These are phyloP conservation scores for Drosophila melanica DNA, from an alignment of 1,140 invertebrate species.

Conservation along the genomic window DNA sequence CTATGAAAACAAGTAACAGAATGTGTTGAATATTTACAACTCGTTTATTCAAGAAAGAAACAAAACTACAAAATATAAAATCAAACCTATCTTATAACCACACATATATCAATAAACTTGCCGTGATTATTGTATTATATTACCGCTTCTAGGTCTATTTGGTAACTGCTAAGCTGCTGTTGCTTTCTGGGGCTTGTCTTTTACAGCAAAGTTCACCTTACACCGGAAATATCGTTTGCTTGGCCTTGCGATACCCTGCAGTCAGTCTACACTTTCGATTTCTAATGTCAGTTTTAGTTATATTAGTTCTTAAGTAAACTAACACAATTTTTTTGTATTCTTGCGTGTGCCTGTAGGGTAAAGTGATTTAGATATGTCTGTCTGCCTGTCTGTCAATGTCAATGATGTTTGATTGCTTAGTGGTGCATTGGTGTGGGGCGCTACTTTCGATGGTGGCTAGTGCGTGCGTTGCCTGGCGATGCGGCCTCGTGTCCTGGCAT, in stretches of 20 bases:
- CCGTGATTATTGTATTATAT: conserved; percentile 56
- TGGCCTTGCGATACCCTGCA: neutral
- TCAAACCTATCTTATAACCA: conserved; percentile 77
- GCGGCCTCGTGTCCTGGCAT: conserved; percentile 48
- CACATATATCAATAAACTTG: conserved; percentile 77
- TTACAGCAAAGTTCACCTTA: neutral
- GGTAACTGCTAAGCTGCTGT: conserved; percentile 3
- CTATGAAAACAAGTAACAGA: conserved; percentile 57
- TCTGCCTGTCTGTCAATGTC: conserved; percentile 64
- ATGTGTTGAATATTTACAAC: conserved; percentile 82
- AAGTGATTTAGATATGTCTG: conserved; percentile 47
- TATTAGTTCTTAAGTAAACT: neutral
- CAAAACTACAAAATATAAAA: conserved; percentile 54
- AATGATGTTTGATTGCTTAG: conserved; percentile 52
- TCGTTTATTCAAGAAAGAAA: conserved; percentile 70
- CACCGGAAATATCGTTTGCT: neutral
- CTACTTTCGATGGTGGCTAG: conserved; percentile 5
- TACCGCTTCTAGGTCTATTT: conserved; percentile 9
- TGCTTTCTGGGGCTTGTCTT: neutral
- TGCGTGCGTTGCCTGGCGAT: conserved; percentile 75
- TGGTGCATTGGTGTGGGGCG: conserved; percentile 10
- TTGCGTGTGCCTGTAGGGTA: neutral
- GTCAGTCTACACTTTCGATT: neutral
- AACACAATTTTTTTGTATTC: neutral
- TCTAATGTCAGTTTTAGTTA: neutral